These are phyloP conservation scores for Zaprionus taronus DNA, from an alignment of 1,140 invertebrate species.

Conservation along the genomic window DNA sequence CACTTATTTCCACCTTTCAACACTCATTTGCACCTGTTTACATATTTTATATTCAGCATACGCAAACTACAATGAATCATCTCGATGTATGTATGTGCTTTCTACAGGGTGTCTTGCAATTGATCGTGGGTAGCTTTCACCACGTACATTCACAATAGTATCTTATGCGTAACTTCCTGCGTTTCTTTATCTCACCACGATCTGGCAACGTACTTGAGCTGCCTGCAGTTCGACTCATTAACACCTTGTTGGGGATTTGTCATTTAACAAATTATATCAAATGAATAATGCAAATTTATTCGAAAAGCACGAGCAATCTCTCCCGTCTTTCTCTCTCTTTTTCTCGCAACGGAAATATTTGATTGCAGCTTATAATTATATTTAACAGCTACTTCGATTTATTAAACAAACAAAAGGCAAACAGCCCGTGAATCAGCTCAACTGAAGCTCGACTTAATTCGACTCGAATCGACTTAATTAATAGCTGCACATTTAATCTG, in stretches of 20 bases:
- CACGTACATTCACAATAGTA: background rate
- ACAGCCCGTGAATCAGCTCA: slow-evolving; percentile 42
- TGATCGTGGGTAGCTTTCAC: background rate
- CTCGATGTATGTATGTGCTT: background rate
- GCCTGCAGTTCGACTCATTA: slow-evolving; percentile 43
- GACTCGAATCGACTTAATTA: slow-evolving; percentile 65
- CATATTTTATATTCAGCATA: background rate
- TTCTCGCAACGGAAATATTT: slow-evolving; percentile 69
- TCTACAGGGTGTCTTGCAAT: background rate
- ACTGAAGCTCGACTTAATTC: slow-evolving; percentile 27
- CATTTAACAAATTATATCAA: slow-evolving; percentile 64
- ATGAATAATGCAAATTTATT: slow-evolving; percentile 68
- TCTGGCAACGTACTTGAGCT: slow-evolving; percentile 29
- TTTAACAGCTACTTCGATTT: slow-evolving; percentile 56
- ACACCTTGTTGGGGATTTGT: slow-evolving; percentile 46
- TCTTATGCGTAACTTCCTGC: background rate
- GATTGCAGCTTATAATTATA: slow-evolving; percentile 65
- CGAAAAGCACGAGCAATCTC: slow-evolving; percentile 1
- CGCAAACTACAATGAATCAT: background rate
- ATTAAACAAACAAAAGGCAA: slow-evolving; percentile 32
- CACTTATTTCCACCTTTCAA: too few species aligned
- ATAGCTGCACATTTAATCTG: slow-evolving; percentile 75
- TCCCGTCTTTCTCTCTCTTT: background rate
- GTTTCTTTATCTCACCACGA: slow-evolving; percentile 10
- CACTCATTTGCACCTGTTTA: too few species aligned